Conservation (phyloP, 2,113 vertebrate species). For the Sinosuthora webbiana region DNA sequence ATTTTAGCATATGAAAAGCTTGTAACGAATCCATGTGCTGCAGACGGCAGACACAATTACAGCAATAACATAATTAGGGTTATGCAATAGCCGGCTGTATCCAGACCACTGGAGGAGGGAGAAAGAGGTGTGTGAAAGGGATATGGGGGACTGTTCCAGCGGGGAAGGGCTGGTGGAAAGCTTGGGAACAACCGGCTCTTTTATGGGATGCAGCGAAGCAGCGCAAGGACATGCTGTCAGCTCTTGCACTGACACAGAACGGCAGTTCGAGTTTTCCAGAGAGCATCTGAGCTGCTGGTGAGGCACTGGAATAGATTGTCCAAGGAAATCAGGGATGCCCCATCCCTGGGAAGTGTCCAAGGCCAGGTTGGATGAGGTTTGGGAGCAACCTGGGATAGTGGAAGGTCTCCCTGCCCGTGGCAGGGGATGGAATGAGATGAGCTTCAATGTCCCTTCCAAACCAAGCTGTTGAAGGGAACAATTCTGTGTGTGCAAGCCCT, state of each 20-base stretch:
- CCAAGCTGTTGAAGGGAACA: neutral
- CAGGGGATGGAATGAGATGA: neutral
- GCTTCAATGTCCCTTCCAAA: neutral
- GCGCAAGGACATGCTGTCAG: neutral
- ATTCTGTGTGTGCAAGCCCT: neutral
- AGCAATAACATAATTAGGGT: slow-evolving; percentile 61
- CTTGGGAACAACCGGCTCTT: neutral
- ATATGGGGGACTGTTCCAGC: neutral
- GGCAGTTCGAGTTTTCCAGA: neutral
- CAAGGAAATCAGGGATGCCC: neutral
- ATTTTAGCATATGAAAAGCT: slow-evolving; percentile 70
- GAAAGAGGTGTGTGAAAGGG: neutral
- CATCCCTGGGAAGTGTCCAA: neutral
- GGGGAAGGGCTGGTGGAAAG: neutral
- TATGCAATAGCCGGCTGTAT: slow-evolving; percentile 41
- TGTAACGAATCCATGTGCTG: slow-evolving; percentile 65
- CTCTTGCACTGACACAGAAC: neutral
- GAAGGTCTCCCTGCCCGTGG: neutral
- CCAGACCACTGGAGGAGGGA: neutral
- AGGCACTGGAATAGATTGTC: neutral
- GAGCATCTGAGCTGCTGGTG: neutral
- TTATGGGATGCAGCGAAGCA: neutral
- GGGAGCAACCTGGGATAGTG: neutral
- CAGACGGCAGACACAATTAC: slow-evolving; percentile 63
- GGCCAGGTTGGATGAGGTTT: accelerated